phyloP scores from a whole-genome alignment of 2,113 vertebrate species.

The Chaenocephalus aceratus region DNA sequence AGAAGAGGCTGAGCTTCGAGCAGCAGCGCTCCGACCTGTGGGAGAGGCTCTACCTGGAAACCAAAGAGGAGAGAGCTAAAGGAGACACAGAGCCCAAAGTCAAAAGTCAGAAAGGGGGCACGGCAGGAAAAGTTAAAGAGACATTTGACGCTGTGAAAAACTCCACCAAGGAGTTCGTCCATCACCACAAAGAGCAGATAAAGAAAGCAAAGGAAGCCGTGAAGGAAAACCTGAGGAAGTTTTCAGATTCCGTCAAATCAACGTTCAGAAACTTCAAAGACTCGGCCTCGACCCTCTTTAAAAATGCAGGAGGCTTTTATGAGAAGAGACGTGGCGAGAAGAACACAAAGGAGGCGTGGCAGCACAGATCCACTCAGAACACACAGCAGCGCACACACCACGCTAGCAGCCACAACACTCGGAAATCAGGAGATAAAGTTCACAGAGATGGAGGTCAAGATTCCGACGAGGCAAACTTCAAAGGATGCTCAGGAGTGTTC shows the following conservation, averaged over 20 bases:
- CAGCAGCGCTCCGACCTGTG: conserved; percentile 97
- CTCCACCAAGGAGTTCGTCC: conserved; percentile 96
- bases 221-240: conserved; percentile 96
- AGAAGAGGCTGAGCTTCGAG: conserved; percentile 92
- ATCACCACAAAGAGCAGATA: conserved; percentile 98
- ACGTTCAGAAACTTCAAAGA: conserved; percentile 96
- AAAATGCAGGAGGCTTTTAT: conserved; percentile 84
- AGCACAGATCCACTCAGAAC: conserved; percentile 66
- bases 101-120: conserved; percentile 86
- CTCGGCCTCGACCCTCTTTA: conserved; percentile 89
- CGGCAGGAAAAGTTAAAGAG: conserved; percentile 92
- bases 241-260: conserved; percentile 96
- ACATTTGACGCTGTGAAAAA: conserved; percentile 98
- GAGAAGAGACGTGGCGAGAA: conserved; percentile 71
- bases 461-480: conserved; percentile 64
- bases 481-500: conserved; percentile 87
- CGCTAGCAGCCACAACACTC: conserved; percentile 69
- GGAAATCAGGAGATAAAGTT: conserved; percentile 72
- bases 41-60: conserved; percentile 95
- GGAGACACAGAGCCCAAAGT: conserved; percentile 83
- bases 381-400: conserved; percentile 65
- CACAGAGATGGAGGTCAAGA: conserved; percentile 59
- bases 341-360: conserved; percentile 67
- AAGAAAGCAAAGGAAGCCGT: conserved; percentile 98
- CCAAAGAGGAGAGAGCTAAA: conserved; percentile 85